Percentiles rank a stretch among this genome's conserved stretches.
These are phyloP conservation scores for Sebastes hubbsi DNA, from an alignment of 2,797 vertebrate species.

Conservation along the genomic window DNA sequence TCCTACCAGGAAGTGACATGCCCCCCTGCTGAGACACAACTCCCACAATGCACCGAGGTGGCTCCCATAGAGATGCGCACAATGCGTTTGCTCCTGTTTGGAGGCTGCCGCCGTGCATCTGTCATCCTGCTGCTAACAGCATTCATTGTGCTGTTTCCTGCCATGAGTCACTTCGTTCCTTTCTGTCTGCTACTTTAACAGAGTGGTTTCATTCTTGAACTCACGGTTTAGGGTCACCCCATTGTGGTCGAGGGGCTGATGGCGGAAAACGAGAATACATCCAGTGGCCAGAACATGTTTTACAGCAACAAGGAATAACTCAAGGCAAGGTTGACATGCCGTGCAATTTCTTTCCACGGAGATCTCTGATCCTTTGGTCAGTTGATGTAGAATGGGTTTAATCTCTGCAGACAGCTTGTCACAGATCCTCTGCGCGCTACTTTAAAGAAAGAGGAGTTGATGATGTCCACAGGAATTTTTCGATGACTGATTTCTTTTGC, in stretches of 20 bases:
- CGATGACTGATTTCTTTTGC: conserved; percentile 28
- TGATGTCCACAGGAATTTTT: conserved; percentile 49
- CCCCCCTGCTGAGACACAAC: conserved; percentile 72
- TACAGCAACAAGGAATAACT: conserved; percentile 39
- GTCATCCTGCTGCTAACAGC: conserved; percentile 46
- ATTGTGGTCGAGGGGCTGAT: conserved; percentile 39
- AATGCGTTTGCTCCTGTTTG: conserved; percentile 50
- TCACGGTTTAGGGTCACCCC: conserved; percentile 35
- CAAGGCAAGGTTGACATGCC: conserved; percentile 43
- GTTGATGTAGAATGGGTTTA: conserved; percentile 20
- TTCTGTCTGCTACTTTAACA: conserved; percentile 24
- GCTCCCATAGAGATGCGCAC: conserved; percentile 59
- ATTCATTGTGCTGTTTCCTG: conserved; percentile 20
- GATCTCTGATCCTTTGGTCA: conserved; percentile 41
- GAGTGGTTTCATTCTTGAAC: conserved; percentile 39
- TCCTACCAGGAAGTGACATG: conserved; percentile 78
- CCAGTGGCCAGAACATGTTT: conserved; percentile 34
- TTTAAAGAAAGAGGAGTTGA: conserved; percentile 23
- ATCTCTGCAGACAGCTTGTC: conserved; percentile 20
- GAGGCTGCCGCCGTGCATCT: conserved; percentile 47
- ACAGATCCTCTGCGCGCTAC: background rate
- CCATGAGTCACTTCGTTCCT: background rate
- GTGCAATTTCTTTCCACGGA: conserved; percentile 35
- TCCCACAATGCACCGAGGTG: conserved; percentile 75
- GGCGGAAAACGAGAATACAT: conserved; percentile 33